These are phyloP conservation scores for Acleris emargana DNA, from an alignment of 2,888 invertebrate genomes.

Conservation along the genomic window DNA sequence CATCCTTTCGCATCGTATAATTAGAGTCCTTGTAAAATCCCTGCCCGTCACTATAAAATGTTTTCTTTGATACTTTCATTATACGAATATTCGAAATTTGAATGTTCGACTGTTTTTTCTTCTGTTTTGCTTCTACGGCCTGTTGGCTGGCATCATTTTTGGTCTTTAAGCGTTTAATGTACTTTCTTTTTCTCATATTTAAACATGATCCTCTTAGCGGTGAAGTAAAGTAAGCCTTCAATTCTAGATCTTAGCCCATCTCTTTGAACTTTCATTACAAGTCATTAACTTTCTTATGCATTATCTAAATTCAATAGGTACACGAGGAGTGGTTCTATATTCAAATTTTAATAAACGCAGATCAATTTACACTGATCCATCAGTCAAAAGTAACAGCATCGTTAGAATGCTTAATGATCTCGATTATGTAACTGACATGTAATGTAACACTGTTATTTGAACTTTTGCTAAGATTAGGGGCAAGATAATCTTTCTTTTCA, in stretches of 20 bases:
- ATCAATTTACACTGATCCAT: background rate
- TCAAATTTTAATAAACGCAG: background rate
- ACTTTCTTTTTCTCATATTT: too few relatives aligned
- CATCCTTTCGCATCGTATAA: slow-evolving; percentile 6
- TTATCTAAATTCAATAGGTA: too few relatives aligned
- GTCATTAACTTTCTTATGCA: too few relatives aligned
- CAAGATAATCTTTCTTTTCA: slow-evolving; percentile 18
- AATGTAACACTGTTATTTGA: slow-evolving; percentile 9
- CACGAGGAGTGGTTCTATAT: background rate
- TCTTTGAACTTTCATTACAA: too few relatives aligned
- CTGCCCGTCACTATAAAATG: background rate
- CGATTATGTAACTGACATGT: slow-evolving; percentile 23
- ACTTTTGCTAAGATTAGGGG: slow-evolving; percentile 14
- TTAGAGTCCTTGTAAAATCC: background rate
- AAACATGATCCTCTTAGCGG: too few relatives aligned
- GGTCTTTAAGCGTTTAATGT: too few relatives aligned
- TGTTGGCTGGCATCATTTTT: too few relatives aligned
- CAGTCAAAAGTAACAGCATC: slow-evolving; percentile 6
- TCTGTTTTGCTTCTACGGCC: too few relatives aligned
- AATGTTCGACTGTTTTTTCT: too few relatives aligned
- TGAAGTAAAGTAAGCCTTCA: too few relatives aligned
- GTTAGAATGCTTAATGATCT: slow-evolving; percentile 15
- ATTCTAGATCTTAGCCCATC: too few relatives aligned
- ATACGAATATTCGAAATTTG: background rate
- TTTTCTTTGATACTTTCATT: slow-evolving; percentile 2